Percentiles rank a stretch among this genome's conserved stretches.
Evolutionary conservation across 2,797 vertebrate species (phyloP).

Genomic region (Macropodus opercularis): DNA sequence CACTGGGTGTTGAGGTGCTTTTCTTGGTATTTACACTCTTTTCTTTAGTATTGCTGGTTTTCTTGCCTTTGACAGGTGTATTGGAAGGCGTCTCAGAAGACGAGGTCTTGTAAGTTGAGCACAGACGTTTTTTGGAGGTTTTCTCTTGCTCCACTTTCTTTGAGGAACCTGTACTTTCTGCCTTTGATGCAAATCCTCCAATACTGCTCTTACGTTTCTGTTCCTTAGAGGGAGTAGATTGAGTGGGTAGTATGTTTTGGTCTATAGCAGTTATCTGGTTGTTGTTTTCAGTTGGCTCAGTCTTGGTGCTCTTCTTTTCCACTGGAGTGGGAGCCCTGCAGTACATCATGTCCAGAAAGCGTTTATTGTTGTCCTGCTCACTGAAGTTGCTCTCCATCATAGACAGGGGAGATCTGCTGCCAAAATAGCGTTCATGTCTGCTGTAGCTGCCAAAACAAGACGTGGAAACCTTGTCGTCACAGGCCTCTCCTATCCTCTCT

Average conservation of each 20-base stretch:
- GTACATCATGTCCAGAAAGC: conserved; percentile 79
- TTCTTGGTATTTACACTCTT: conserved; percentile 83
- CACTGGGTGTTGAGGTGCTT: conserved; percentile 80
- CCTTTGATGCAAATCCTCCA: conserved; percentile 75
- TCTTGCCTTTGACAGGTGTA: conserved; percentile 84
- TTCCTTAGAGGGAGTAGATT: conserved; percentile 89
- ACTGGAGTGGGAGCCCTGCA: conserved; percentile 80
- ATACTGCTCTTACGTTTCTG: conserved; percentile 82
- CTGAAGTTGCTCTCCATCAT: conserved; percentile 89
- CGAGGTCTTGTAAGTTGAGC: conserved; percentile 81
- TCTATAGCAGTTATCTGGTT: conserved; percentile 92
- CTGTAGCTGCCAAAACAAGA: conserved; percentile 92
- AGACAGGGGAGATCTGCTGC: conserved; percentile 89
- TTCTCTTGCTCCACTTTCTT: conserved; percentile 86
- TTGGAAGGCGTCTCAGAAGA: conserved; percentile 78
- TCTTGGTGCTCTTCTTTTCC: conserved; percentile 80
- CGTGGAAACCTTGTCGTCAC: conserved; percentile 91
- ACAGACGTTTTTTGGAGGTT: conserved; percentile 85
- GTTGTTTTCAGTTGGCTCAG: conserved; percentile 91
- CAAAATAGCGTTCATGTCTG: conserved; percentile 85
- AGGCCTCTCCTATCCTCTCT: conserved; percentile 93
- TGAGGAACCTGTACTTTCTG: conserved; percentile 75
- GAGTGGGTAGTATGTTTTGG: conserved; percentile 82
- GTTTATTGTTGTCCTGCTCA: conserved; percentile 82
- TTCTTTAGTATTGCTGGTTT: conserved; percentile 83